Evolutionary conservation across 2,113 vertebrate genomes (phyloP).

Genomic region (Myiopsitta monachus): DNA sequence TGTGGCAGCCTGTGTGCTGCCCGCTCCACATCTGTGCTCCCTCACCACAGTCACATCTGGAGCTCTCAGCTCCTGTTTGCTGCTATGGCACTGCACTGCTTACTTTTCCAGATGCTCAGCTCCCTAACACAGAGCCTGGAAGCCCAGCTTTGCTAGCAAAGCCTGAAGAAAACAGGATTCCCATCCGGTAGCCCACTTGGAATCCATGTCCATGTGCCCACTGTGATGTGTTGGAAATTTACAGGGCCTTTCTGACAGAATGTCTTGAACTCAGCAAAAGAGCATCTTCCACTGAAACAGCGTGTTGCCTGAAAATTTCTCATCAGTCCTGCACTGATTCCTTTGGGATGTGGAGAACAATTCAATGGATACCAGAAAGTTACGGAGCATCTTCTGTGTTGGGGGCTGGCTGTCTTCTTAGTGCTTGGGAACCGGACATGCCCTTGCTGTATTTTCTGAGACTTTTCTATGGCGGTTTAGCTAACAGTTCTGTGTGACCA

Average conservation of each 20-base stretch:
- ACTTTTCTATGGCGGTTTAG: background rate
- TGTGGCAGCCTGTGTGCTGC: background rate
- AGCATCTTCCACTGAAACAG: background rate
- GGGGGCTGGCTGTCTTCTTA: background rate
- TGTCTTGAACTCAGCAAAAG: background rate
- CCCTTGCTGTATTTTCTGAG: background rate
- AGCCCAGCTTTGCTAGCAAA: background rate
- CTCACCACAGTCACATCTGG: background rate
- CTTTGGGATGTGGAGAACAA: background rate
- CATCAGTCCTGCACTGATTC: background rate
- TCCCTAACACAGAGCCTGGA: background rate
- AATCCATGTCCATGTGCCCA: accelerated
- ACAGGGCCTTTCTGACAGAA: background rate
- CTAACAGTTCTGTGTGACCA: background rate
- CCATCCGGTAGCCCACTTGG: background rate
- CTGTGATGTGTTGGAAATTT: background rate
- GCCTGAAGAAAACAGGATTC: background rate
- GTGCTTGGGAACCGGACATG: background rate
- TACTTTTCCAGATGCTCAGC: background rate
- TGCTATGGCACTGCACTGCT: background rate
- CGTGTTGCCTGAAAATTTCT: background rate
- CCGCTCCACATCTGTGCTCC: background rate
- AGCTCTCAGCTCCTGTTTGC: background rate
- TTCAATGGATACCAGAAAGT: background rate
- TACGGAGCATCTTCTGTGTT: background rate